Evolutionary conservation across 2,113 vertebrate species (phyloP), one percentile per base, ranked within the genome.

Genomic region (Trochalopteron elliotii): DNA sequence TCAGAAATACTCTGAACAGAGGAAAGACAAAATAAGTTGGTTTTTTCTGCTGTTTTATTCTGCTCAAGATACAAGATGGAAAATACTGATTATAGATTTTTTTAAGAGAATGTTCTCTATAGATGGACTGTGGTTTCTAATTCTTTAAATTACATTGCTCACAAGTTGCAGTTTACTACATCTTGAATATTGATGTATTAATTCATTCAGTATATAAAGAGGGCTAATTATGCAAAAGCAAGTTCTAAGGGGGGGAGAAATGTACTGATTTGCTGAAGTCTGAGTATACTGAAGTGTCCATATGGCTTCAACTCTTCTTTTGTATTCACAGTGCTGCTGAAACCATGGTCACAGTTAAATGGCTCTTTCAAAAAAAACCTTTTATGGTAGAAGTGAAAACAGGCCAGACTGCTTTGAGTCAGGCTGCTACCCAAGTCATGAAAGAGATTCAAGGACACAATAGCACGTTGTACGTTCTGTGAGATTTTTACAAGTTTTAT

Each of bases 371-470:
- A 78, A 95, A 95, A 84, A 92, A 87, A 40, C 76, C 97, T 97
- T 98, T 98, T 97, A 97, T 97, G 96, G 83, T 94, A 63, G 93
- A 94, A 95, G 94, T 87, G 96, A 96, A 97, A 97, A 91, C 90
- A 95, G 96, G 95, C 96, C 92, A 92, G 94, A 92, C 96, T 95
- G 91, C 96, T 96, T 97, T 94, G 97, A 97, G 96, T 96, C 95
- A 97, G 96, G 92, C 96, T 90, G 91, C 97, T 97, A 83, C 97
- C 87, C 93, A 86, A 96, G 96, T 97, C 96, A 92, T 98, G 98
- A 98, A 98, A 98, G 97, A 97, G 97, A 96, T 98, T 98, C 97
- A 94, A 27, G 19, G 89, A 96, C 98, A 99, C 98, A 99, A 98
- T 98, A 96, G 97, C 84, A 92, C 83, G 96, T 98, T 98, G 97